phyloP scores from a whole-genome alignment of 1,140 invertebrate genomes.

The Pemphigus obesinymphae region DNA sequence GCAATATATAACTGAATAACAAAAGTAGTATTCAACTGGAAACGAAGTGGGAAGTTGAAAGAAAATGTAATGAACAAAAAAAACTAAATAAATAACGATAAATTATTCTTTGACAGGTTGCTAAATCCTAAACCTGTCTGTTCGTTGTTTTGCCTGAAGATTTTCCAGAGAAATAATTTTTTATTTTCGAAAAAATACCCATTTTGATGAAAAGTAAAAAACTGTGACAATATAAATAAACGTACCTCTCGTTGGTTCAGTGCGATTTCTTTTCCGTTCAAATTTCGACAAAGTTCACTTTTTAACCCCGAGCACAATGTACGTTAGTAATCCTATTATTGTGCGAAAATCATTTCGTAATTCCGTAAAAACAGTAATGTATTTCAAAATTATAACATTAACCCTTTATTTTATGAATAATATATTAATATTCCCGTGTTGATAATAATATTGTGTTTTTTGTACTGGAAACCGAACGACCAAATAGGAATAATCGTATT shows the following conservation, averaged over 20 bases:
- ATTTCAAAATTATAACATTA: neutral
- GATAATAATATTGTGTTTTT: neutral
- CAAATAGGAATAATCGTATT: neutral
- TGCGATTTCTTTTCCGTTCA: neutral
- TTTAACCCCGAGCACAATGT: neutral
- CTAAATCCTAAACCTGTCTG: constrained; percentile 28
- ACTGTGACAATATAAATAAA: neutral
- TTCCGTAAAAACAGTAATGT: neutral
- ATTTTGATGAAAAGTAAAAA: constrained; percentile 24
- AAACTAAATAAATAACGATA: constrained; percentile 28
- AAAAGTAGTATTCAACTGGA: constrained; percentile 16
- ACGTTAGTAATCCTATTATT: neutral
- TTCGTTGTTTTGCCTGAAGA: constrained; percentile 21
- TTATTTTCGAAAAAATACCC: neutral
- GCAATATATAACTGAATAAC: constrained; percentile 25
- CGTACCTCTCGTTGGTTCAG: neutral
- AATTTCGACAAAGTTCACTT: neutral
- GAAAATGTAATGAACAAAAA: constrained; percentile 18
- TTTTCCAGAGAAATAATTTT: constrained; percentile 18
- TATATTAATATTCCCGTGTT: neutral
- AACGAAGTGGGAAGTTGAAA: constrained; percentile 8
- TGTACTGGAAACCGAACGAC: neutral
- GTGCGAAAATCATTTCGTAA: neutral
- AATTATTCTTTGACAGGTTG: constrained; percentile 37
- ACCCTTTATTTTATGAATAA: neutral